Base-by-base conservation (phyloP, 2,797 vertebrate species). In the Pseudocheirus occidentalis region DNA sequence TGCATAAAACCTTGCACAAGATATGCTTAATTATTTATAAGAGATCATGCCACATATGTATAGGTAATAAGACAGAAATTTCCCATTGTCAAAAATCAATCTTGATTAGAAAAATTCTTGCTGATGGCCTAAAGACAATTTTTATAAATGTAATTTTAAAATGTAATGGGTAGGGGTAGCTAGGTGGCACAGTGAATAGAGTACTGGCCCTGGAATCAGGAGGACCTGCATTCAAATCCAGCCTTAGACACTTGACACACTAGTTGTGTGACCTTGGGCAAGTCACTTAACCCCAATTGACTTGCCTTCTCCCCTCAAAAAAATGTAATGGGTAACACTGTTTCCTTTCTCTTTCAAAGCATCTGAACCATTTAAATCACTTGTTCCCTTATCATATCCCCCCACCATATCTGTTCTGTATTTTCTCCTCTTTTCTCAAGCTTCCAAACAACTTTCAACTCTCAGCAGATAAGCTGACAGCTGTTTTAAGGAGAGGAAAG, bases 11-110 rank as follows among this genome's bases (percentile, higher is more conserved):
- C 92, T 96, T 92, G 62, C 16, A 90, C 94, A 46, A 40, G 90
- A 24, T 16, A 92, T 55, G 29, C 93, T 96, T 91, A 54, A 90
- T 73, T 90, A 52, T 57, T 55, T 6, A 27, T 95, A 94, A 96
- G 50, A 92, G 92, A 95, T 87, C 92, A 94, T 91, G 62, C 90
- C 56, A 93, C 13, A 50, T 31, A n/a, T 0, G 53, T 93, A 59
- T 57, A 55, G 95, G 92, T 62, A 12, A 34, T 56, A 2, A 91
- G 52, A 89, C 66, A 94, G 40, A 95, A 90, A 87, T 24, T 0
- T 18, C 12, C 29, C 13, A 66, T 54, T 89, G 14, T 14, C 73
- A 66, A 92, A 73, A 14, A 13, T 52, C 31, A 56, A 0, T 90
- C 66, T 95, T 96, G 24, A 56, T 92, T 50, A 94, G 31, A 57